Evolutionary conservation across 2,113 vertebrate genomes (phyloP).

Genomic region (Ictidomys tridecemlineatus): DNA sequence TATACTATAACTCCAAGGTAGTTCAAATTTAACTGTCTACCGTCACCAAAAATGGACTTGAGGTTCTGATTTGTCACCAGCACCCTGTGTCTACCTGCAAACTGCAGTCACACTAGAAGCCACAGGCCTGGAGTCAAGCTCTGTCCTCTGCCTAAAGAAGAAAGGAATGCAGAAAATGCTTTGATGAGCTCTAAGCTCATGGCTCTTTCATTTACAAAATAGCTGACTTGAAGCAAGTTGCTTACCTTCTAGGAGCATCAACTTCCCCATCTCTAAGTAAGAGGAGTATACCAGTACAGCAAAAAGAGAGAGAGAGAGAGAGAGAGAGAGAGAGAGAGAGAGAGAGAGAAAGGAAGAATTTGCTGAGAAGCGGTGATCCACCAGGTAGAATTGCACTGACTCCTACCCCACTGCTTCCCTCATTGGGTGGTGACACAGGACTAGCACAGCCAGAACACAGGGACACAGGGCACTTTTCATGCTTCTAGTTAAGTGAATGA

Average conservation of each 20-base stretch:
- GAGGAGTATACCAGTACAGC: background rate
- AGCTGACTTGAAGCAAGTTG: background rate
- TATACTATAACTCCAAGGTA: background rate
- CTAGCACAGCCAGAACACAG: background rate
- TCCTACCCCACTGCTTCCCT: background rate
- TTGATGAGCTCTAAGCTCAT: background rate
- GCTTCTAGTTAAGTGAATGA: background rate
- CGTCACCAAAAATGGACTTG: accelerated
- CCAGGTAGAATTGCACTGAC: background rate
- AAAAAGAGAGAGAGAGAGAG: too few relatives aligned
- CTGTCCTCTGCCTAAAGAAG: background rate
- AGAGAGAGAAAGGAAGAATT: background rate
- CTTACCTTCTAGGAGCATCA: background rate
- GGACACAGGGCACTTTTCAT: background rate
- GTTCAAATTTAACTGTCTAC: background rate
- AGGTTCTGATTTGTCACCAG: background rate
- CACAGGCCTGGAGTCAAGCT: background rate
- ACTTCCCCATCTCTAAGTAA: background rate
- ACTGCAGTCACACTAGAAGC: background rate
- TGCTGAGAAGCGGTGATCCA: background rate
- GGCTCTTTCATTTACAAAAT: background rate
- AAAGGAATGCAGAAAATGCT: background rate
- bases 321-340: background rate
- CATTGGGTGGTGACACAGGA: background rate
- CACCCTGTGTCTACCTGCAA: background rate